Conservation (phyloP, 2,113 vertebrate species). For the Montifringilla adamsi region DNA sequence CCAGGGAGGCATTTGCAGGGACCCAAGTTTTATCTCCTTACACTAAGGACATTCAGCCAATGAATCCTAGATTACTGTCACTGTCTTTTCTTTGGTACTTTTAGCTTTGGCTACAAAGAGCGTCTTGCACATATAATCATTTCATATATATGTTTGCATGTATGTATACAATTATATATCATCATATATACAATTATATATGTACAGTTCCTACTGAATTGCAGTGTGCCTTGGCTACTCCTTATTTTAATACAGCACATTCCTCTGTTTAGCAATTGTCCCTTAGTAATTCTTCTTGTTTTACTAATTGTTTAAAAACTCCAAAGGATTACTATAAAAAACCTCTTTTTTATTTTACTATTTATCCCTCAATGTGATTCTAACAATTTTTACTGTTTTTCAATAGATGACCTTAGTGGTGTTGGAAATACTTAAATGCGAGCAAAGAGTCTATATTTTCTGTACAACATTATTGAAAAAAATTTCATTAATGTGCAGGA, state of each 20-base stretch:
- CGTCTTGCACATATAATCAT: not conserved
- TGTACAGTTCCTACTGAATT: not conserved
- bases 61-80: not conserved
- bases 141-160: not conserved
- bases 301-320: not conserved
- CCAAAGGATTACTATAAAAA: not conserved
- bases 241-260: not conserved
- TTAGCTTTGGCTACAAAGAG: not conserved
- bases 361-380: not conserved
- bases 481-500: accelerated
- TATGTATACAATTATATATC: not conserved
- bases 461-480: not conserved
- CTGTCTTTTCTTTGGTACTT: not conserved
- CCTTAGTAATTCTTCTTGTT: not conserved
- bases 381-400: not conserved
- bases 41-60: not conserved
- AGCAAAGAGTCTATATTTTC: not conserved
- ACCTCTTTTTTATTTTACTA: not conserved
- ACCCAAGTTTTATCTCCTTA: not conserved
- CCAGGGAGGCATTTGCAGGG: not conserved
- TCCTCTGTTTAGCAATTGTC: not conserved
- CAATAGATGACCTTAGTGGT: not conserved
- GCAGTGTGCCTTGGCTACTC: not conserved
- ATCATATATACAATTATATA: not conserved
- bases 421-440: not conserved